Base-by-base conservation (phyloP, 1,140 invertebrate species). In the Colletes gigas region DNA sequence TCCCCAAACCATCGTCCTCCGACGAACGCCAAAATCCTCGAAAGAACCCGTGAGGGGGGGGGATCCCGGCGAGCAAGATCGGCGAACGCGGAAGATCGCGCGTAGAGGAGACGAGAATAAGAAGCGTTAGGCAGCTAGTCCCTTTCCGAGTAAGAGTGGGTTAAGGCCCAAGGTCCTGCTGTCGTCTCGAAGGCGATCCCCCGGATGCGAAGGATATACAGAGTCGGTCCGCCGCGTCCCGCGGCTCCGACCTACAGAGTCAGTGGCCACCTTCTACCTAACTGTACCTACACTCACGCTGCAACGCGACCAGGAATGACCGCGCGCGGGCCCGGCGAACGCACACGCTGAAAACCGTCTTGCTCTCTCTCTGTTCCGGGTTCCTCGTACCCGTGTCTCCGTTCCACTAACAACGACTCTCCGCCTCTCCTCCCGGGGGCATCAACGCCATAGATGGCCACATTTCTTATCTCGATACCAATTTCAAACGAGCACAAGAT, bases 81-180 rank as follows among this genome's bases (percentile, higher is more conserved):
- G 59, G 85, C 83, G 84, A 90, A 88, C 84, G 85, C 78, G 85
- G 89, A 89, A 75, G 82, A 69, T 39, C 65, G 57, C 57, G 17
- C 30, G 30, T 19, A 83, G 84, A 87, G 85, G 84, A 82, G 82
- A 84, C 77, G 81, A 12, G 41, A 57, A 57, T 15, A 57, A 86
- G 83, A 88, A 85, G 78, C 84, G 88, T 85, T 74, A 90, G 85
- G 84, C 82, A 44, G 85, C 88, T 90, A 91, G 89, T 92, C 90
- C 91, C 89, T 92, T 92, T 92, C 90, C 88, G 88, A 67, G 90
- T 89, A 92, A 93, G 90, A 92, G 89, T 92, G 90, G 91, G 92
- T 93, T 92, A 93, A 93, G 91, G 91, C 91, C 90, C 91, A 93
- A 92, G 91, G 91, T 93, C 91, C 92, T 91, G 78, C 79, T 80